These are phyloP conservation scores for Melanotus villosus DNA, from an alignment of 2,888 invertebrate genomes.

Conservation along the genomic window DNA sequence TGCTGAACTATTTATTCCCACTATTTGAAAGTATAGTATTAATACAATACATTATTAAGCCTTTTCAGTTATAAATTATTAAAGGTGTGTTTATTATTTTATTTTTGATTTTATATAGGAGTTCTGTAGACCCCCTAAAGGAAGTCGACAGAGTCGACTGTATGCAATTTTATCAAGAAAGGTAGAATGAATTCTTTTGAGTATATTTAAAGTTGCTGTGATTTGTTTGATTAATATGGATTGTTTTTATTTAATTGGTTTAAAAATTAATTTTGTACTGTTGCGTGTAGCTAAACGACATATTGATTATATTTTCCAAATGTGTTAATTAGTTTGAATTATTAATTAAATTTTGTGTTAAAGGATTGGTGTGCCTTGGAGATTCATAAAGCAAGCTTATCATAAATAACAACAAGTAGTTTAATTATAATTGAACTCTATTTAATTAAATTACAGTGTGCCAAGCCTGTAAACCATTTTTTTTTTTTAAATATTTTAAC, in stretches of 20 bases:
- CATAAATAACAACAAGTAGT: background rate
- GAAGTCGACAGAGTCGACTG: constrained; percentile 74
- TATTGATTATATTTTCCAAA: too few species aligned
- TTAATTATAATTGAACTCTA: background rate
- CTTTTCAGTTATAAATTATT: background rate
- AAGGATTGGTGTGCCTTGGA: constrained; percentile 5
- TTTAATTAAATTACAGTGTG: background rate
- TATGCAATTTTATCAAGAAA: constrained; percentile 77
- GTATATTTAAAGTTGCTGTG: background rate
- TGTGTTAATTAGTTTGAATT: too few species aligned
- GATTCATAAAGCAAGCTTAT: background rate
- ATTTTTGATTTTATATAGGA: constrained; percentile 70
- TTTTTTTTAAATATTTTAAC: too few species aligned
- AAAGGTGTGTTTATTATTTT: background rate
- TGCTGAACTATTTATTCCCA: background rate
- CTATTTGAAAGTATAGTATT: constrained; percentile 1
- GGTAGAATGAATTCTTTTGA: constrained; percentile 66
- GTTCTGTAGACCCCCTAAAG: constrained; percentile 74
- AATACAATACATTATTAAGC: background rate
- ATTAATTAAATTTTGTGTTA: constrained; percentile 7
- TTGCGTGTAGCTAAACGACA: too few species aligned
- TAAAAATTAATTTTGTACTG: too few species aligned
- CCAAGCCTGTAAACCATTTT: too few species aligned
- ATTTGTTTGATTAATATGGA: too few species aligned
- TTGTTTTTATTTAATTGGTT: too few species aligned